Base-by-base conservation (phyloP, 2,113 vertebrate species). In the Sula dactylatra region DNA sequence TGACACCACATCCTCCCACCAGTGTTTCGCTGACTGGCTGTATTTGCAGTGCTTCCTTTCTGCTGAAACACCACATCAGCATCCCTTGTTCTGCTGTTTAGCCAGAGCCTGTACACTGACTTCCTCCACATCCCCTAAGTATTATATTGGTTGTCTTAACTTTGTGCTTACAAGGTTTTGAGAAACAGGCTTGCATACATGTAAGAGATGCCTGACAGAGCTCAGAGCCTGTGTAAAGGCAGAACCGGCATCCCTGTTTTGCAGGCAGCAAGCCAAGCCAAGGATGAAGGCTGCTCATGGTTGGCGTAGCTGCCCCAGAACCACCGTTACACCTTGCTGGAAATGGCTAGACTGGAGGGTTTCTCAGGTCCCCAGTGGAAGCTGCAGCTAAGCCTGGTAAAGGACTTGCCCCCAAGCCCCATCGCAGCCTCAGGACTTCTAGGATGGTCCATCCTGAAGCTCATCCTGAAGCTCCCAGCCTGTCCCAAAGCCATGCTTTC, bases 1-100 rank as follows among this genome's bases (percentile, higher is more conserved):
- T 8, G 0, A 10, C 10, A 4, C 20, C 2, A 0, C 52, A 31
- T 69, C 29, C 58, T 67, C 59, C 38, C n/a, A 11, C 15, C 17
- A 62, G 42, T 26, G 5, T 59, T 72, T 64, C 2, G 1, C 82
- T 85, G 70, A 59, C 50, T 6, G 0, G 34, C 32, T 64, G 64
- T 25, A 25, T 9, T 36, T 38, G 32, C 64, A 90, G 38, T 2
- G 0, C 32, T 87, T 32, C 24, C 31, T 47, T 72, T 49, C 66
- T 47, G 32, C 92, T 36, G 52, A 64, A 89, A 44, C 45, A 32
- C 26, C 44, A 31, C 38, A 38, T 38, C 61, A 65, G 47, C 89
- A 87, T 56, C 71, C 64, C 22, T 42, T 47, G 29, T 21, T 24
- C 58, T 67, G 49, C 52, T 87, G 22, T 20, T 67, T 8, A 69